A percentile compares a stretch with the other conserved stretches of the same genome.
Conservation (phyloP, 2,113 vertebrate genomes). For the Monarcha castaneiventris region DNA sequence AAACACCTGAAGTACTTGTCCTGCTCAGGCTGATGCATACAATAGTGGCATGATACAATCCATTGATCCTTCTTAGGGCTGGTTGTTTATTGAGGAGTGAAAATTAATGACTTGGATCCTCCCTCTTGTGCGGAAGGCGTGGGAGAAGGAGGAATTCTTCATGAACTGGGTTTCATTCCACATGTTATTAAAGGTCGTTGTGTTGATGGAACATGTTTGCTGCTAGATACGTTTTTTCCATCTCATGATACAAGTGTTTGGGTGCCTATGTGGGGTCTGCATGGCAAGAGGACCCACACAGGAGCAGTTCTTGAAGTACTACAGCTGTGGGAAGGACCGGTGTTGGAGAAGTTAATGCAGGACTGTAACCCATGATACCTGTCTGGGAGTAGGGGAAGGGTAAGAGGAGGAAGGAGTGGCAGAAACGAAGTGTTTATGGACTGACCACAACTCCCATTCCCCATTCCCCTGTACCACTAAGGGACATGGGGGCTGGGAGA, state of each 20-base stretch:
- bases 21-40: background rate
- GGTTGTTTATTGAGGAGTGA: background rate
- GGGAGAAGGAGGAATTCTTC: background rate
- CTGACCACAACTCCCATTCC: background rate
- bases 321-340: background rate
- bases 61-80: background rate
- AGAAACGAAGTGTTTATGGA: background rate
- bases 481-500: rapidly evolving
- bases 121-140: background rate
- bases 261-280: background rate
- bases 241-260: background rate
- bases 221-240: background rate
- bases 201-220: background rate
- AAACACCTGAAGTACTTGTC: background rate
- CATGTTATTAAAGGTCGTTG: background rate
- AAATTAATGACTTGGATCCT: background rate
- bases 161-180: background rate
- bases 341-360: background rate
- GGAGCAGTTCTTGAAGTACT: background rate
- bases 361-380: background rate
- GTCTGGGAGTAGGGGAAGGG: background rate
- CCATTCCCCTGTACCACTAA: rapidly evolving
- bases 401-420: background rate
- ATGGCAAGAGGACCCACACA: background rate
- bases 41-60: background rate